Evolutionary conservation across 2,888 invertebrate species (phyloP), one percentile per base, ranked within the genome.

Genomic region (Machimus rusticus): DNA sequence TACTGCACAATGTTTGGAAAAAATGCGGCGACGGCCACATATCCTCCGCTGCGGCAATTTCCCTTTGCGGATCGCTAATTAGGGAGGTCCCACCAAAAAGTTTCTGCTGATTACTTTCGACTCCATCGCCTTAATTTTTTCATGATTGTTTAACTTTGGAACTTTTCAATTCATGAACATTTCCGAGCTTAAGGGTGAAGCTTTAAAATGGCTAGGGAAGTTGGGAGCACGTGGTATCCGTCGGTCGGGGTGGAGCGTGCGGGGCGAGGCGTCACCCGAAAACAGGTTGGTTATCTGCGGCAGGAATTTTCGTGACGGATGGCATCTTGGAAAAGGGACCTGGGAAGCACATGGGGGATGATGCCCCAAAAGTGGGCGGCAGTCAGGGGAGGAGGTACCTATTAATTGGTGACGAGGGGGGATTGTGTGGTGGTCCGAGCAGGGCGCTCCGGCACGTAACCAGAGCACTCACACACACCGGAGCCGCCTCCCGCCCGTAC

Each of bases 41-140:
- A 51, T 51, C 23, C 23, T 9, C 28, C 66, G 8, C 66, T 19
- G 28, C 12, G 66, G 12, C 23, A 66, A 66, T 66, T 66, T 66
- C 28, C 66, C 66, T 66, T 28, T 66, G 9, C 66, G 23, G 66
- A 28, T 23, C 9, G 66, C 66, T 66, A 66, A 66, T 66, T 51
- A 51, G 51, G n/a, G n/a, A 23, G 4, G 23, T 28, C 23, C 19
- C 66, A 55, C 9, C 66, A 23, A 1, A 66, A 66, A 66, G 19
- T 66, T 66, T 43, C 43, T 19, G 37, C 6, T 79, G 78, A 78
- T 78, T 78, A 78, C 78, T 39, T 78, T 78, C 78, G 14, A 39
- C 39, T 78, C 81, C 81, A 81, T 55, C 81, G 51, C 34, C 55
- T 81, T 81, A 81, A 81, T 51, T 81, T 55, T 81, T 81, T 81